Conservation (phyloP, 2,888 invertebrate genomes). For the Aethes cnicana region DNA sequence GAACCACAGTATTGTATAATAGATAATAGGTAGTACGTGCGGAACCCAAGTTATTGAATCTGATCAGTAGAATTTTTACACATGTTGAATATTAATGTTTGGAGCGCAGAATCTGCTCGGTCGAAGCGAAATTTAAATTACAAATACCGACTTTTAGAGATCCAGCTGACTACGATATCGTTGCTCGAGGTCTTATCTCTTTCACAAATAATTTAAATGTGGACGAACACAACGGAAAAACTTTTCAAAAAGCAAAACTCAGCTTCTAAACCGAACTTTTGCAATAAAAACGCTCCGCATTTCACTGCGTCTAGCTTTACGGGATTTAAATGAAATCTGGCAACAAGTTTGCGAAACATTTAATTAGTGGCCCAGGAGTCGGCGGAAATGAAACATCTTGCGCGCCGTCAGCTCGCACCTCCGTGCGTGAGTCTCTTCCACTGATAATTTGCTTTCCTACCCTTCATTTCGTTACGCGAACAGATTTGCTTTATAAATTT, state of each 20-base stretch:
- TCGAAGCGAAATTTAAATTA: slow-evolving; percentile 25
- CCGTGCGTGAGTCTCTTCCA: slow-evolving; percentile 44
- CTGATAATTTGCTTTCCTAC: slow-evolving; percentile 37
- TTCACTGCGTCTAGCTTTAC: slow-evolving; percentile 57
- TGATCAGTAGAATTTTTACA: slow-evolving; percentile 26
- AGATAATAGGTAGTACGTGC: too few species aligned
- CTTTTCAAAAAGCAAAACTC: slow-evolving; percentile 45
- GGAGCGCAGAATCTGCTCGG: slow-evolving; percentile 12
- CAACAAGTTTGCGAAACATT: slow-evolving; percentile 65
- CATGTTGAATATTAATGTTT: slow-evolving; percentile 28
- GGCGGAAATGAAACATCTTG: slow-evolving; percentile 64
- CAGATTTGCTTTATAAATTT: slow-evolving; percentile 57
- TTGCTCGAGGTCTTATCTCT: slow-evolving; percentile 17
- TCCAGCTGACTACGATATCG: slow-evolving; percentile 11
- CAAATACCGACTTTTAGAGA: slow-evolving; percentile 14
- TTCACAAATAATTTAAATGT: slow-evolving; percentile 17
- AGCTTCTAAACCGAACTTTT: slow-evolving; percentile 53
- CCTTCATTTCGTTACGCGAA: slow-evolving; percentile 37
- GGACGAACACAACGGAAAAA: slow-evolving; percentile 40
- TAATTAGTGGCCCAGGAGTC: slow-evolving; percentile 62
- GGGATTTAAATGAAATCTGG: slow-evolving; percentile 66
- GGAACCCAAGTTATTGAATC: neutral
- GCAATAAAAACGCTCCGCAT: slow-evolving; percentile 60
- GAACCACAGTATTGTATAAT: too few species aligned
- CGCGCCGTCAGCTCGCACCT: slow-evolving; percentile 47